Evolutionary conservation across 2,113 vertebrate species (phyloP).

Genomic region (Tetrao urogallus): DNA sequence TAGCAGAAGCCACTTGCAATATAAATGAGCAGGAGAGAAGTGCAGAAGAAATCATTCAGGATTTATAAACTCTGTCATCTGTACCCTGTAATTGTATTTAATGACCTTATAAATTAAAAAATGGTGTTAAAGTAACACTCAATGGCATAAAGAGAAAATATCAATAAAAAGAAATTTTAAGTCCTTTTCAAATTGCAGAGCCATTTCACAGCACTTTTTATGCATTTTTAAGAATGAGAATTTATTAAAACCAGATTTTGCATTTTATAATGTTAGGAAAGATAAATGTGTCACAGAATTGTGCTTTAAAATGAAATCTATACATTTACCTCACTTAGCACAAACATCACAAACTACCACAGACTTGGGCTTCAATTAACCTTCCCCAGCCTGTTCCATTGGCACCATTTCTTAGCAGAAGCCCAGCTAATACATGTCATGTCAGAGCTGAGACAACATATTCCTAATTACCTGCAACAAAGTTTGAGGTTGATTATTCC

Average conservation of each 20-base stretch:
- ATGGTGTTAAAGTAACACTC: neutral
- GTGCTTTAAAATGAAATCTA: neutral
- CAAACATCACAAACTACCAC: neutral
- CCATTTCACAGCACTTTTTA: neutral
- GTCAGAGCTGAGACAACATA: neutral
- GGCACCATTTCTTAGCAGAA: neutral
- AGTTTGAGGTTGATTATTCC: neutral
- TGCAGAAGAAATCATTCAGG: neutral
- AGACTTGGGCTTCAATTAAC: neutral
- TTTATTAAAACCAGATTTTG: neutral
- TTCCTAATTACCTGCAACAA: neutral
- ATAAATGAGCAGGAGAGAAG: neutral
- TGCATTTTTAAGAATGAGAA: neutral
- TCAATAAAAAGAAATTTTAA: neutral
- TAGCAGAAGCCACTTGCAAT: neutral
- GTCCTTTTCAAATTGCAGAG: neutral
- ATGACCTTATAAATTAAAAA: constrained; percentile 1
- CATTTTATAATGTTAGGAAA: neutral
- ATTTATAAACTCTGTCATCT: neutral
- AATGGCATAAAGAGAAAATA: neutral
- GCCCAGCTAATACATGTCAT: neutral
- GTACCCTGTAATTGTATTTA: neutral
- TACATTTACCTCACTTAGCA: neutral
- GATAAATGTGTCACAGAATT: neutral
- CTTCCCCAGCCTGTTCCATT: neutral